A percentile compares a stretch with the other conserved stretches of the same genome.
Evolutionary conservation across 2,888 invertebrate genomes (phyloP).

Genomic region (Beris chalybata): DNA sequence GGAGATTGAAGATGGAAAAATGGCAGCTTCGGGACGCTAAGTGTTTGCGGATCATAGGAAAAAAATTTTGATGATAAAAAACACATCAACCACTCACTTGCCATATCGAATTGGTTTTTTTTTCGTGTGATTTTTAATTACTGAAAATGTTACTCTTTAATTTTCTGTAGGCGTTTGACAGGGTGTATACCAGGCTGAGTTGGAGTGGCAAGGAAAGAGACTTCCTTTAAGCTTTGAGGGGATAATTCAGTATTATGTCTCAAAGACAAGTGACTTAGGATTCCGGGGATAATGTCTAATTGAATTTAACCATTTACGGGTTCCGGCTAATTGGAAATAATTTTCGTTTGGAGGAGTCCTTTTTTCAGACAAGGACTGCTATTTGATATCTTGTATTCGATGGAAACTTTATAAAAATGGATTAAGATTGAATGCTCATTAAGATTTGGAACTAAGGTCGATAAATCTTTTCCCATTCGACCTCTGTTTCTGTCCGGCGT

Average conservation of each 20-base stretch:
- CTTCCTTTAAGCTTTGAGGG: not conserved
- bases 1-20: slow-evolving; percentile 24
- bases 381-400: not conserved
- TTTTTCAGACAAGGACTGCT: not conserved
- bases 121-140: slow-evolving; percentile 23
- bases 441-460: too few species aligned
- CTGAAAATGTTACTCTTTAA: slow-evolving; percentile 23
- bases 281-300: slow-evolving; percentile 10
- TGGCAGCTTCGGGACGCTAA: slow-evolving; percentile 7
- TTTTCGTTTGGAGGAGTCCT: not conserved
- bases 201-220: not conserved
- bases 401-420: too few species aligned
- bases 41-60: slow-evolving; percentile 32
- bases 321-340: slow-evolving; percentile 17
- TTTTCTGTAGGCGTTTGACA: slow-evolving; percentile 1
- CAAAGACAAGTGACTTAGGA: slow-evolving; percentile 17
- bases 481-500: not conserved
- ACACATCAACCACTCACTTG: slow-evolving; percentile 27
- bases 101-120: slow-evolving; percentile 19
- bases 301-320: slow-evolving; percentile 23
- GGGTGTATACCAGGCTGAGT: not conserved
- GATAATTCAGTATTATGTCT: too few species aligned
- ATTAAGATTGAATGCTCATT: too few species aligned
- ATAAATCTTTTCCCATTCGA: too few species aligned
- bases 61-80: slow-evolving; percentile 15